These are phyloP conservation scores for Piprites chloris DNA, from an alignment of 2,113 vertebrate genomes.

Conservation along the genomic window DNA sequence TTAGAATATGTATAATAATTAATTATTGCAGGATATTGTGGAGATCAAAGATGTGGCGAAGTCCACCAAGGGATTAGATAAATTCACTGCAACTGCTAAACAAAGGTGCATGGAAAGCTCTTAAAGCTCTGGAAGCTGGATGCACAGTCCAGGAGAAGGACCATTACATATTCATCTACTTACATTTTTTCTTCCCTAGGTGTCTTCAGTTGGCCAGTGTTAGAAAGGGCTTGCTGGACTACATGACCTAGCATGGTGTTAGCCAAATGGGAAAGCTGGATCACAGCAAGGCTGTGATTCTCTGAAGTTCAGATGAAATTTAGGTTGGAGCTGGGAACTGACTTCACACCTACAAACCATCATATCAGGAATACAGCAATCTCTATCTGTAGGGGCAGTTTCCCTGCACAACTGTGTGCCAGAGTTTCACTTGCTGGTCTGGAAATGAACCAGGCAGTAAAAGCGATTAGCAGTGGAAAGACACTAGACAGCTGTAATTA, in stretches of 20 bases:
- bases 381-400: neutral
- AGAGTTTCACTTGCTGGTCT: conserved; percentile 66
- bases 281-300: neutral
- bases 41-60: neutral
- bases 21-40: neutral
- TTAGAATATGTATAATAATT: neutral
- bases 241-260: rapidly evolving
- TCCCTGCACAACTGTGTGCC: conserved; percentile 27
- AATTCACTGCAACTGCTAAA: neutral
- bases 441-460: conserved; percentile 66
- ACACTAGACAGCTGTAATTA: conserved; percentile 75
- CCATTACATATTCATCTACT: neutral
- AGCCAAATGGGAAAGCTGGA: neutral
- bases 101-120: neutral
- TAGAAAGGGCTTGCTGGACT: neutral
- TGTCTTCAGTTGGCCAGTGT: neutral
- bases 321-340: neutral
- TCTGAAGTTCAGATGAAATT: neutral
- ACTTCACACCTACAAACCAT: neutral
- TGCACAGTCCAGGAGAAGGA: neutral
- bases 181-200: neutral
- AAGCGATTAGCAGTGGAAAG: conserved; percentile 73
- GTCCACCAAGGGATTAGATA: neutral
- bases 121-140: neutral
- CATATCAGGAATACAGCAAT: neutral